Conservation (phyloP, 2,113 vertebrate genomes). For the Silurus glanis region DNA sequence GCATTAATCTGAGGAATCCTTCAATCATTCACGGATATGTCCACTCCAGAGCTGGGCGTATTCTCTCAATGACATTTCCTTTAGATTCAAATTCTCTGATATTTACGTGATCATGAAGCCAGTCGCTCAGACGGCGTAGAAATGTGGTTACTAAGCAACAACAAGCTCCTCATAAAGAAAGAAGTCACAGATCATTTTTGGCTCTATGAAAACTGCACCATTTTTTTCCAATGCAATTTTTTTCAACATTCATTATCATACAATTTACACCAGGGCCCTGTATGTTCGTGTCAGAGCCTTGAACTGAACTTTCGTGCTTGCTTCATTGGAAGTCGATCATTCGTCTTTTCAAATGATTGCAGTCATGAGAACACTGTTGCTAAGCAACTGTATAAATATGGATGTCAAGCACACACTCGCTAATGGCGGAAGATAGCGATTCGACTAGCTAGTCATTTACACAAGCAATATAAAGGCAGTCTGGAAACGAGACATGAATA, state of each 20-base stretch:
- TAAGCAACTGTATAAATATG: not conserved
- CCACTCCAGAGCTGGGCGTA: not conserved
- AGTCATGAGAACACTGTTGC: constrained; percentile 15
- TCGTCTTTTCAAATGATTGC: not conserved
- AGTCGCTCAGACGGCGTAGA: not conserved
- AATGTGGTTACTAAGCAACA: constrained; percentile 10
- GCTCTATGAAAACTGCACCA: not conserved
- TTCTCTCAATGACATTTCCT: not conserved
- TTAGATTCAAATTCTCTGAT: not conserved
- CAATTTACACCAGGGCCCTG: not conserved
- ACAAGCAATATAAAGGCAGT: not conserved
- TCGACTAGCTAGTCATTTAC: constrained; percentile 14
- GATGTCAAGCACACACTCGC: not conserved
- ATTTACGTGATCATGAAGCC: not conserved
- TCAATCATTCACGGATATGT: not conserved
- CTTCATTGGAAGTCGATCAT: not conserved
- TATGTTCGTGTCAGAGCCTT: not conserved
- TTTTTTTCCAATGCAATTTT: not conserved
- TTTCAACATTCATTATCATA: not conserved
- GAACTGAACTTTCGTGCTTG: not conserved
- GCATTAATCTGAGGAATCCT: not conserved
- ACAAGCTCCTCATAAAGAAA: not conserved
- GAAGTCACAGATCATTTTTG: not conserved
- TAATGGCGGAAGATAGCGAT: no score
- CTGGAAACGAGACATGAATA: not conserved